A percentile compares a stretch with the other conserved stretches of the same genome.
phyloP scores from a whole-genome alignment of 2,113 vertebrate genomes.

The Stegostoma tigrinum region DNA sequence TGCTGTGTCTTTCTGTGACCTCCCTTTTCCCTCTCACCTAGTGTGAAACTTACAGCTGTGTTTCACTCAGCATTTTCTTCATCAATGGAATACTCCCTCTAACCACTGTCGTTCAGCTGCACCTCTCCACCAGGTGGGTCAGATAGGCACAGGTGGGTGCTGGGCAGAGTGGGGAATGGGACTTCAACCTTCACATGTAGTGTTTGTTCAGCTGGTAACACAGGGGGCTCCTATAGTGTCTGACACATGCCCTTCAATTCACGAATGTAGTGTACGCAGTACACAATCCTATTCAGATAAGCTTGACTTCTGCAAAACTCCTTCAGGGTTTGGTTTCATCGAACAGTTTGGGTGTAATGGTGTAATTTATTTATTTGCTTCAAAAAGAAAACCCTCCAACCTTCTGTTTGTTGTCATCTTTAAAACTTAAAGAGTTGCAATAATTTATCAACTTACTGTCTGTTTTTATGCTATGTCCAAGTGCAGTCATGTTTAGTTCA shows the following conservation, averaged over 20 bases:
- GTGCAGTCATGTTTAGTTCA: background rate
- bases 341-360: background rate
- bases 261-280: background rate
- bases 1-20: background rate
- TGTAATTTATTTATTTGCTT: background rate
- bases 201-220: constrained; percentile 13
- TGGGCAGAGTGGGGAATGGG: background rate
- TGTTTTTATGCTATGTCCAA: background rate
- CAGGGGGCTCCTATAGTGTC: no score
- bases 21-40: background rate
- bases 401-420: background rate
- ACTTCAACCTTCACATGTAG: background rate
- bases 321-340: no score
- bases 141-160: background rate
- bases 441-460: background rate
- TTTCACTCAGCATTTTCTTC: background rate
- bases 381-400: background rate
- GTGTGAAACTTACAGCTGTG: background rate
- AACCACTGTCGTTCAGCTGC: background rate
- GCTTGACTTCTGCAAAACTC: background rate
- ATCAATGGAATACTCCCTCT: background rate
- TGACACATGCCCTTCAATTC: background rate
- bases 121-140: background rate
- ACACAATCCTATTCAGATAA: background rate
- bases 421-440: background rate